Conservation (phyloP, 2,888 invertebrate genomes). For the Gonocerus acuteangulatus region DNA sequence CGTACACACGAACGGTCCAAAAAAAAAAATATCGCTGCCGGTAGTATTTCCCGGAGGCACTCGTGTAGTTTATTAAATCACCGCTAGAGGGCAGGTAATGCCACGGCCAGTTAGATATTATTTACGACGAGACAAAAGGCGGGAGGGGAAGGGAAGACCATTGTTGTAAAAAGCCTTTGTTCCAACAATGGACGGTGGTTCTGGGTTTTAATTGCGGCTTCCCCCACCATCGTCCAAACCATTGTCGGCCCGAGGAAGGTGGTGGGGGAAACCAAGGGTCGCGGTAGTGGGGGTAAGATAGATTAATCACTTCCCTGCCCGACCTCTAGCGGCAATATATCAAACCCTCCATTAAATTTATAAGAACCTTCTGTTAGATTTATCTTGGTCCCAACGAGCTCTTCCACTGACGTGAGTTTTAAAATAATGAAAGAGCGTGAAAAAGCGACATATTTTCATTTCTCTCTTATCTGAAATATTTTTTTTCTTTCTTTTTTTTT, state of each 20-base stretch:
- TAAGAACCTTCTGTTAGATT: constrained; percentile 26
- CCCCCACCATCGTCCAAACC: neutral
- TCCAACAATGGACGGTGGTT: constrained; percentile 4
- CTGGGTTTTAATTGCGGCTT: constrained; percentile 19
- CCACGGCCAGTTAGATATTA: constrained; percentile 26
- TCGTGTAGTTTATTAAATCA: constrained; percentile 25
- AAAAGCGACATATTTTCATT: constrained; percentile 11
- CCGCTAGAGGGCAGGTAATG: constrained; percentile 18
- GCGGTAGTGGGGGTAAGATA: constrained; percentile 10
- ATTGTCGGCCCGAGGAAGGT: neutral
- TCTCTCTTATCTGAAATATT: neutral
- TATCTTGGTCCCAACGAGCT: constrained; percentile 11
- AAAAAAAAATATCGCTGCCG: neutral
- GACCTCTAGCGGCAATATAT: constrained; percentile 17
- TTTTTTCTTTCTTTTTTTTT: neutral
- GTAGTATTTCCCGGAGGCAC: constrained; percentile 14
- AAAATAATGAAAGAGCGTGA: constrained; percentile 19
- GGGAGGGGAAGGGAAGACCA: neutral
- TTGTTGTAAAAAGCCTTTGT: constrained; percentile 26
- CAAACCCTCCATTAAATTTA: constrained; percentile 26
- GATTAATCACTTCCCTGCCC: constrained; percentile 16
- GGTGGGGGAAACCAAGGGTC: neutral
- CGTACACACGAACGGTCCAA: too few relatives aligned
- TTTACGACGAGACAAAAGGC: constrained; percentile 13
- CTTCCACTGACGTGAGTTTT: constrained; percentile 1